phyloP scores from a whole-genome alignment of 1,140 invertebrate species.

The Pseudomyrmex flavicornis region DNA sequence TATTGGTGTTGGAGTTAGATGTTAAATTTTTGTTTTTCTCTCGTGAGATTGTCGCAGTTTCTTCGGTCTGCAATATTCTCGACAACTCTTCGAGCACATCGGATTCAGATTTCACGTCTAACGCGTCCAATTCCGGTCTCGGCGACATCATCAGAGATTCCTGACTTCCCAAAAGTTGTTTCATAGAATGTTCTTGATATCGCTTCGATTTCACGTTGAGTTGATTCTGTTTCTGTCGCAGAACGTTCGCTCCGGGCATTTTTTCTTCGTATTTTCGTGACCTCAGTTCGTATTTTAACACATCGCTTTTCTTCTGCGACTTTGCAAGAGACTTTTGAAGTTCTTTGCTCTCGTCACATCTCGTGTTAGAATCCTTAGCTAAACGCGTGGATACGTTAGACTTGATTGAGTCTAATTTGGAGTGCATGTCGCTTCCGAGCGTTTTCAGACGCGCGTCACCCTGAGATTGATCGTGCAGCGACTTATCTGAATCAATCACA shows the following conservation, averaged over 20 bases:
- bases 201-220: conserved; percentile 73
- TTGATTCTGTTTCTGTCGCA: conserved; percentile 74
- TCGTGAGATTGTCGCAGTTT: conserved; percentile 31
- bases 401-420: conserved; percentile 68
- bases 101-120: conserved; percentile 78
- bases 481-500: conserved; percentile 83
- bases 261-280: conserved; percentile 82
- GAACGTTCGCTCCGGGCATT: conserved; percentile 80
- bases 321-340: conserved; percentile 58
- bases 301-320: conserved; percentile 57
- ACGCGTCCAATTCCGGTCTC: conserved; percentile 59
- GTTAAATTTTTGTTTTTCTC: conserved; percentile 36
- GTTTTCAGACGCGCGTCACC: conserved; percentile 71
- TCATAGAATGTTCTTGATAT: conserved; percentile 59
- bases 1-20: conserved; percentile 44
- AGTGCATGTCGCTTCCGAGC: conserved; percentile 70
- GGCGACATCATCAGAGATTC: conserved; percentile 36
- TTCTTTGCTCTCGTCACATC: conserved; percentile 56
- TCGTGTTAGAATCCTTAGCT: conserved; percentile 63
- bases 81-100: conserved; percentile 81
- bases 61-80: conserved; percentile 71
- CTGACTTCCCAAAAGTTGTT: conserved; percentile 59
- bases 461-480: conserved; percentile 81
- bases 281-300: conserved; percentile 79
- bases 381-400: conserved; percentile 62